A percentile compares a stretch with the other conserved stretches of the same genome.
Evolutionary conservation across 2,888 invertebrate species (phyloP).

Genomic region (Cristatella mucedo): DNA sequence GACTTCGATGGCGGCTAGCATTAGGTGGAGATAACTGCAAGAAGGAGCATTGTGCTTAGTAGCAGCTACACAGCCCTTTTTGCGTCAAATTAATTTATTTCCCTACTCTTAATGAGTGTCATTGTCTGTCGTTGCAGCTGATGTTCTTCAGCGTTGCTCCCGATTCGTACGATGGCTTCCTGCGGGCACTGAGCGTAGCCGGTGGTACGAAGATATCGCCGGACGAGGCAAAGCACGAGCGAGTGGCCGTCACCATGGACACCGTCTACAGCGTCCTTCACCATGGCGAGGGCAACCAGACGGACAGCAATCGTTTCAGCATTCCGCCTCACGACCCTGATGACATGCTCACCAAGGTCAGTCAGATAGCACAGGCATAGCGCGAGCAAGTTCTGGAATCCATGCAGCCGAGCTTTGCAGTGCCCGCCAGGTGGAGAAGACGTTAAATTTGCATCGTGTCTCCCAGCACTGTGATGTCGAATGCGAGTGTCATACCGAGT

Average conservation of each 20-base stretch:
- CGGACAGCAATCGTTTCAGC: slow-evolving; percentile 33
- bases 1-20: too few relatives aligned
- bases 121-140: slow-evolving; percentile 18
- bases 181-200: slow-evolving; percentile 34
- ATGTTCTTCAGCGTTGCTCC: slow-evolving; percentile 30
- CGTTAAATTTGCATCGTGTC: slow-evolving; percentile 1
- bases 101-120: too few relatives aligned
- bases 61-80: too few relatives aligned
- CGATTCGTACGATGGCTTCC: slow-evolving; percentile 31
- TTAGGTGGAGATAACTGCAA: too few relatives aligned
- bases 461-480: neutral
- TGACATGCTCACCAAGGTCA: slow-evolving; percentile 29
- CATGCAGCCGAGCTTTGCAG: too few relatives aligned
- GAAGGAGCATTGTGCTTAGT: too few relatives aligned
- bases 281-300: slow-evolving; percentile 27
- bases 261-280: slow-evolving; percentile 22
- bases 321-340: slow-evolving; percentile 31
- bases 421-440: too few relatives aligned
- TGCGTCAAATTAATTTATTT: too few relatives aligned
- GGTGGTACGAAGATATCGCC: slow-evolving; percentile 25
- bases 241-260: slow-evolving; percentile 10
- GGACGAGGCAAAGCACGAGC: slow-evolving; percentile 9
- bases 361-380: slow-evolving; percentile 10
- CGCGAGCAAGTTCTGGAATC: too few relatives aligned
- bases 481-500: neutral